These are phyloP conservation scores for Hirundo rustica DNA, from an alignment of 2,797 vertebrate genomes.

Conservation along the genomic window DNA sequence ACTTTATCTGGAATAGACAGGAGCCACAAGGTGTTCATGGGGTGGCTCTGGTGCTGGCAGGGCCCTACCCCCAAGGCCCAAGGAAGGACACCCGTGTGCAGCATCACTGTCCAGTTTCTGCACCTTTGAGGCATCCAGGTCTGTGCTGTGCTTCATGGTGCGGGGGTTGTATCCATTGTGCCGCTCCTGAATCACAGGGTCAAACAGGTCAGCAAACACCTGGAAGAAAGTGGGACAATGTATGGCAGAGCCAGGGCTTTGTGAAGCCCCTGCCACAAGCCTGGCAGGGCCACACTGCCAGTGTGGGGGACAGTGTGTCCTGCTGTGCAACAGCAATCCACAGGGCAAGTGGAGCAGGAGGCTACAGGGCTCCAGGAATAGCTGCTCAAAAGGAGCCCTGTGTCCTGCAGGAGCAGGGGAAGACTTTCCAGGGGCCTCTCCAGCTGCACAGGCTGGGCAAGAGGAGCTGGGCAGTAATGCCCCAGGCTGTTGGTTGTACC, in stretches of 20 bases:
- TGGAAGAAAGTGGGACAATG: constrained; percentile 27
- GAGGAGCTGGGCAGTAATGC: neutral
- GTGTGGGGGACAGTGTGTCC: fast-evolving
- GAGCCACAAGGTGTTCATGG: fast-evolving
- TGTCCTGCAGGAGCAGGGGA: neutral
- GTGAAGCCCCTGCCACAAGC: neutral
- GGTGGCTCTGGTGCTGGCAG: neutral
- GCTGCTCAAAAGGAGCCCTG: neutral
- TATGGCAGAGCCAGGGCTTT: neutral
- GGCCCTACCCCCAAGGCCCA: fast-evolving
- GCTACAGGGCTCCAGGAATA: neutral
- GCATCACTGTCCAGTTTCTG: neutral
- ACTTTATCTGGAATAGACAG: constrained; percentile 79
- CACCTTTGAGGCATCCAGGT: constrained; percentile 92
- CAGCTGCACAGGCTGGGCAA: neutral
- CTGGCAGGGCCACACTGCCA: neutral
- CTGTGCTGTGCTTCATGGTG: constrained; percentile 92
- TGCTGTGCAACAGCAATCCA: neutral
- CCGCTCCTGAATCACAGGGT: constrained; percentile 91
- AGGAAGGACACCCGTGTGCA: fast-evolving
- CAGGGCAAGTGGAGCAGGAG: neutral
- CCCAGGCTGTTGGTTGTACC: neutral
- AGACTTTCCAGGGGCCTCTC: neutral
- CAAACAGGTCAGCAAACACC: constrained; percentile 91
- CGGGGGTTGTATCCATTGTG: constrained; percentile 94